Evolutionary conservation across 92 coral and sea anemone genomes (phyloP).

Genomic region (Epizoanthus rinbou): DNA sequence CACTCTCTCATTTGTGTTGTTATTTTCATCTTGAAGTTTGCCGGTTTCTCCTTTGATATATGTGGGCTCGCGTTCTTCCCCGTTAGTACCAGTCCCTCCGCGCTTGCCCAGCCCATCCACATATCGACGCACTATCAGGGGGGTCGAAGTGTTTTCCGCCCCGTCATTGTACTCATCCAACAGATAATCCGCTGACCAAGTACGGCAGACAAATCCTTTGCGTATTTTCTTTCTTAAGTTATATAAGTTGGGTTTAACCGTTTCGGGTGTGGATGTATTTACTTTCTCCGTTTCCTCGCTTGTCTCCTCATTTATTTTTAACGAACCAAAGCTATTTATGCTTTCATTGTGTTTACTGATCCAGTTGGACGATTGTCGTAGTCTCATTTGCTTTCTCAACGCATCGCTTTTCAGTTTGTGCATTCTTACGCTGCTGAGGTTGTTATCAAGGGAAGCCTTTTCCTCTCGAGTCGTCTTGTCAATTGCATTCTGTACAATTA

Average conservation of each 20-base stretch:
- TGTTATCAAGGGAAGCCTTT: constrained; percentile 32
- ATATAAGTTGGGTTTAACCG: neutral
- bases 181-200: constrained; percentile 71
- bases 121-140: constrained; percentile 62
- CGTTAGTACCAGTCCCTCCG: neutral
- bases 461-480: neutral
- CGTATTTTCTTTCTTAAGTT: constrained; percentile 43
- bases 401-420: constrained; percentile 49
- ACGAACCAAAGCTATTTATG: constrained; percentile 56
- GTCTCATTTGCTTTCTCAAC: constrained; percentile 58
- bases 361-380: constrained; percentile 74
- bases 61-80: neutral
- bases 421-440: neutral
- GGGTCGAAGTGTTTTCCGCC: constrained; percentile 29
- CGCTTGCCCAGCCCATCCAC: constrained; percentile 39
- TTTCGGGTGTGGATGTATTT: neutral
- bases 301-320: constrained; percentile 38
- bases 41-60: neutral
- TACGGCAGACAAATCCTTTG: constrained; percentile 80
- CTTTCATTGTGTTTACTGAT: constrained; percentile 72
- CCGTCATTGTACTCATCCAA: constrained; percentile 29
- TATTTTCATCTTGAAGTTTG: neutral
- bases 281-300: constrained; percentile 19
- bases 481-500: constrained; percentile 48
- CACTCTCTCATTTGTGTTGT: neutral